Evolutionary conservation across 2,888 invertebrate species (phyloP).

Genomic region (Drosophila greeni): DNA sequence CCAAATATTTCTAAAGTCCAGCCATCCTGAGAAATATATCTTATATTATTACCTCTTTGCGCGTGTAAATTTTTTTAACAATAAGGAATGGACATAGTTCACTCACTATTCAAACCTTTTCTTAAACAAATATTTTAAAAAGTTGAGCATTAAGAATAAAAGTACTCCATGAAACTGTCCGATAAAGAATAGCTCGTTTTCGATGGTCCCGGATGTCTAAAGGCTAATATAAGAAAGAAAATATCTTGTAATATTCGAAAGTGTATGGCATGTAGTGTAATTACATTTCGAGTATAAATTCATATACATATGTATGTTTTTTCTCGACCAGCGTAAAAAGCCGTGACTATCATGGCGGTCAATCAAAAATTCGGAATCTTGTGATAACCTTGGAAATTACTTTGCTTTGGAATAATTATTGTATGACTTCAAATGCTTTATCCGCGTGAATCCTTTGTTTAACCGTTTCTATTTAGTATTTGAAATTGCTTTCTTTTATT

Average conservation of each 20-base stretch:
- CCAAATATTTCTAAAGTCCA: background rate
- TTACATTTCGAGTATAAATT: no score
- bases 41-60: background rate
- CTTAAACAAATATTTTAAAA: no score
- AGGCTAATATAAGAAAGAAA: no score
- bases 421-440: background rate
- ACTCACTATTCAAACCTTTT: no score
- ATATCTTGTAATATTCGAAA: no score
- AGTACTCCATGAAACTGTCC: no score
- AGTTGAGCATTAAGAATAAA: no score
- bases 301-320: background rate
- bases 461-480: background rate
- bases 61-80: background rate
- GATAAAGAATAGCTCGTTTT: no score
- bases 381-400: background rate
- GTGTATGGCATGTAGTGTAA: background rate
- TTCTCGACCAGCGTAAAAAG: background rate
- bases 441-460: background rate
- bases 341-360: background rate
- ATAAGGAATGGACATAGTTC: background rate
- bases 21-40: no score
- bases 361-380: background rate
- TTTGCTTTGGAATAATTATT: background rate
- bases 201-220: no score
- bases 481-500: background rate